Evolutionary conservation across 37 sponge, comb jelly and placozoan species (phyloP).

Genomic region (Beroe ovata): DNA sequence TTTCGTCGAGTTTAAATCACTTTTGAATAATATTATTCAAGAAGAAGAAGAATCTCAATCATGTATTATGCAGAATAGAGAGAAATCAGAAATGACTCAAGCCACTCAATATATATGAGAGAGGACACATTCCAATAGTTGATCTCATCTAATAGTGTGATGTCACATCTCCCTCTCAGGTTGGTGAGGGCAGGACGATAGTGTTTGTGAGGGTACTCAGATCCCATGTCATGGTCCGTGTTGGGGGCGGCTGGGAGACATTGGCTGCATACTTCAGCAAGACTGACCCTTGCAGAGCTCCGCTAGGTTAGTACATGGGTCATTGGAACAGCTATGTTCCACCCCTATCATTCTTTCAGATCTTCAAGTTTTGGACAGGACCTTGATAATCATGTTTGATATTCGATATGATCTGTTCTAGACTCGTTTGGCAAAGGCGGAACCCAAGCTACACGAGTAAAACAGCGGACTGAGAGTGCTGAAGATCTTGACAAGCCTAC

Average conservation of each 20-base stretch:
- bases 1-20: too few relatives aligned
- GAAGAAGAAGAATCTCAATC: too few relatives aligned
- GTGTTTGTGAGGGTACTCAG: slow-evolving; percentile 63
- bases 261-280: slow-evolving; percentile 52
- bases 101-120: too few relatives aligned
- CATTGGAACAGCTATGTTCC: too few relatives aligned
- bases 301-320: slow-evolving; percentile 3
- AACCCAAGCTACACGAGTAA: neutral
- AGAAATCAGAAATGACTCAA: too few relatives aligned
- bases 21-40: too few relatives aligned
- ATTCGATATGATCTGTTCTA: neutral
- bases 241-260: slow-evolving; percentile 60
- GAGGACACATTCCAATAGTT: too few relatives aligned
- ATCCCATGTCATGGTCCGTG: slow-evolving; percentile 60
- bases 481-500: slow-evolving; percentile 24
- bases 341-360: too few relatives aligned
- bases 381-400: too few relatives aligned
- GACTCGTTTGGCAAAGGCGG: slow-evolving; percentile 32
- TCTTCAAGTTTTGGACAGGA: too few relatives aligned
- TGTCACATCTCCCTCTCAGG: neutral
- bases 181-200: slow-evolving; percentile 46
- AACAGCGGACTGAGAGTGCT: slow-evolving; percentile 43
- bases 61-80: too few relatives aligned
- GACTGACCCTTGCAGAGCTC: slow-evolving; percentile 50
- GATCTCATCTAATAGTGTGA: too few relatives aligned